Base-by-base conservation (phyloP, 2,113 vertebrate species). In the Entosphenus tridentatus region DNA sequence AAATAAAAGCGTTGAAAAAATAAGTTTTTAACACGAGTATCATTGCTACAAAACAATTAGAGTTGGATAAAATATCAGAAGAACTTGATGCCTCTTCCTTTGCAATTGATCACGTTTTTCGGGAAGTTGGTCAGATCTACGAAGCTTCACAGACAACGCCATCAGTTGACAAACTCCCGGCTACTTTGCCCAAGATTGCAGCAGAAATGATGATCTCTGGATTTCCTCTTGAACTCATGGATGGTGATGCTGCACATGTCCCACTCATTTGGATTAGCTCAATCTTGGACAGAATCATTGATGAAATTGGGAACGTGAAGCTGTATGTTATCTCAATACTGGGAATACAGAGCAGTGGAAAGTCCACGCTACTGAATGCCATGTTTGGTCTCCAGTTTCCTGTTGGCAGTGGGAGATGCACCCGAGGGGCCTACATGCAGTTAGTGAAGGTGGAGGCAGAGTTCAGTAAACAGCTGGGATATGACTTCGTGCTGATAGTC, bases 41-140 rank as follows among this genome's bases (percentile, higher is more conserved):
- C 21, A 69, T 57, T 57, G 14, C 12, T 13, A 57, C 3, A 57
- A 57, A 12, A 69, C 21, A n/a, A 12, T 9, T 5, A 13, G 17
- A 8, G 16, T 57, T 69, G 56, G 56, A 18, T 11, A 54, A 2
- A 67, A 71, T 6, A 14, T 74, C 1, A 9, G 39, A 58, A 4
- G 72, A 72, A 68, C 55, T 75, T 11, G 67, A 74, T 57, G 77
- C 74, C 12, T 78, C 78, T 72, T 81, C 82, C 67, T 73, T 87
- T 65, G 82, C 83, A 2, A 77, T 73, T 18, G 82, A 85, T 71
- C 82, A 85, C 74, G 85, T 84, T 67, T 74, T 86, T 55, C 75
- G 81, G 65, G 84, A 87, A 74, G 79, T 86, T 76, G 82, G 81
- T 3, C 85, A 85, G 71, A 75, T 83, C n/a, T 86, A 83, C 2